Percentiles rank a stretch among this genome's conserved stretches.
These are phyloP conservation scores for human DNA, from an alignment of 2,113 vertebrate genomes.

Conservation along the genomic window DNA sequence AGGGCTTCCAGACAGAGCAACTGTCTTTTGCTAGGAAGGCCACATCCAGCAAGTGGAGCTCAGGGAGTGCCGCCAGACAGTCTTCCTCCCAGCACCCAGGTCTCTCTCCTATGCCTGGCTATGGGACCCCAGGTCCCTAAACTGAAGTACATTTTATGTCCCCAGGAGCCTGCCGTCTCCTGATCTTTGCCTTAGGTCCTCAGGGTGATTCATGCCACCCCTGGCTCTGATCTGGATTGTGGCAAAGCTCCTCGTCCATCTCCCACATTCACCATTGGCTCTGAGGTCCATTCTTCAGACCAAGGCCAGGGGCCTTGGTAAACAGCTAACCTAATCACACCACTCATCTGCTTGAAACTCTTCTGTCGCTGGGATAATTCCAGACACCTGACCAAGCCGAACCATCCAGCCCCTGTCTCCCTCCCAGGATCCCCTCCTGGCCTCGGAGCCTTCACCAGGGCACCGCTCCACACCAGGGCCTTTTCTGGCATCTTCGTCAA, in stretches of 20 bases:
- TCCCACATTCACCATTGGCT: background rate
- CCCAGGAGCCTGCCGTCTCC: background rate
- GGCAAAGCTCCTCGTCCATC: fast-evolving
- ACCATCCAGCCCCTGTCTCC: background rate
- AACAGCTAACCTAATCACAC: background rate
- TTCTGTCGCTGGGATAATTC: too few species aligned
- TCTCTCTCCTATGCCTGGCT: background rate
- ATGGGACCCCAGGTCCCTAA: too few species aligned
- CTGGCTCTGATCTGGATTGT: background rate
- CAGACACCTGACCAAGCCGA: background rate
- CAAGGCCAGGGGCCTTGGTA: background rate
- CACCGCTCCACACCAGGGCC: fast-evolving
- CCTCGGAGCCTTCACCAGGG: background rate
- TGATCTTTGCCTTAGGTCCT: background rate
- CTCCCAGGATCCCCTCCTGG: background rate
- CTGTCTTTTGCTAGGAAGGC: background rate
- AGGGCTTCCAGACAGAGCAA: background rate
- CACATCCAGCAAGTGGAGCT: too few species aligned
- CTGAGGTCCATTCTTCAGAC: background rate
- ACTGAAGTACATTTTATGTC: background rate
- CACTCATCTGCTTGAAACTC: background rate
- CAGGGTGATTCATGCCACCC: fast-evolving
- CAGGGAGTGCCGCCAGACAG: background rate
- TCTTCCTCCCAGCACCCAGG: background rate
- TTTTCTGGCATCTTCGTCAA: background rate